A percentile compares a stretch with the other conserved stretches of the same genome.
phyloP scores from a whole-genome alignment of 2,113 vertebrate genomes.

The Corythornis madagascariensis region DNA sequence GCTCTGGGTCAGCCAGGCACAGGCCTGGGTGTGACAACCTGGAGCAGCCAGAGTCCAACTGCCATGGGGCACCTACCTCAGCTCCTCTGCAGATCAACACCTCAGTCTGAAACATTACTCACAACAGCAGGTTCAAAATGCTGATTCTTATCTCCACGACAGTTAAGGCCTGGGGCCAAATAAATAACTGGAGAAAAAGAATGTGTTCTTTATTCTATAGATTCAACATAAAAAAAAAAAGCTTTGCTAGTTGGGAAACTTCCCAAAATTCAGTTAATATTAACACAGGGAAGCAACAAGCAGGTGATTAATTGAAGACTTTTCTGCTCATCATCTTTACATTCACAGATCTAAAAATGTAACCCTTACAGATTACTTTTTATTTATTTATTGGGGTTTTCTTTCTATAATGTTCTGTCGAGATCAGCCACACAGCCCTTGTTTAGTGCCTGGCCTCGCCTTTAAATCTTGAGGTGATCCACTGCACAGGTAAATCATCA shows the following conservation, averaged over 20 bases:
- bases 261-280: not conserved
- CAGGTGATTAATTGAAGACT: not conserved
- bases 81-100: not conserved
- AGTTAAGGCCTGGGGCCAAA: not conserved
- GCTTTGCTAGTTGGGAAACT: not conserved
- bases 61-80: not conserved
- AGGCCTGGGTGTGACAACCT: not conserved
- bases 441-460: not conserved
- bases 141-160: not conserved
- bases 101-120: not conserved
- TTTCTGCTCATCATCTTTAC: not conserved
- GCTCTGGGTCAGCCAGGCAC: not conserved
- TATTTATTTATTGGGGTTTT: no score
- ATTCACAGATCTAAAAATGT: rapidly evolving
- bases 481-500: not conserved
- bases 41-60: not conserved
- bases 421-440: not conserved
- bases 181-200: not conserved
- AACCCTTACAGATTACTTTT: rapidly evolving
- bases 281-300: not conserved
- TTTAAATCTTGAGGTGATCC: rapidly evolving
- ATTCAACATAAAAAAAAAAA: not conserved
- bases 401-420: no score
- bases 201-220: not conserved
- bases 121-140: not conserved